Evolutionary conservation across 2,113 vertebrate species (phyloP).

Genomic region (Osmerus eperlanus): DNA sequence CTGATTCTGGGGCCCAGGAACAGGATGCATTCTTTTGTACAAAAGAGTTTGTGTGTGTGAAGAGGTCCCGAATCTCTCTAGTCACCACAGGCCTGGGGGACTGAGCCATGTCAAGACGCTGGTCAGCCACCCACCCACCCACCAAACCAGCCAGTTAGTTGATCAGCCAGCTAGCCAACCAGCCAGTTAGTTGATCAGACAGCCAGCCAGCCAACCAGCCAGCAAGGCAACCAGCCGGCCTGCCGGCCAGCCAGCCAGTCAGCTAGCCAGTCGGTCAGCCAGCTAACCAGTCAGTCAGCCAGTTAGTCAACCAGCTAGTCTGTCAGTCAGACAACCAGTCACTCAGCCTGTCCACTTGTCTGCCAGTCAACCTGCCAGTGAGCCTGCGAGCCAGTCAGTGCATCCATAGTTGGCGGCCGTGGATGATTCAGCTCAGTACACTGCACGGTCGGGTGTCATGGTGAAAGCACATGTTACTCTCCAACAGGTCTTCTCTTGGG

Average conservation of each 20-base stretch:
- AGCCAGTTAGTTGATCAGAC: too few species aligned
- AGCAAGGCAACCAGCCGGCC: too few species aligned
- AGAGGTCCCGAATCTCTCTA: background rate
- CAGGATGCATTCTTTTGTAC: conserved; percentile 59
- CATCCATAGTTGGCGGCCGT: background rate
- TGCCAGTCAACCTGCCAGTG: too few species aligned
- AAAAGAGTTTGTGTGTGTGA: conserved; percentile 21
- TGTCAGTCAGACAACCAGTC: too few species aligned
- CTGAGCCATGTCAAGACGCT: background rate
- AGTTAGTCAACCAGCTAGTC: too few species aligned
- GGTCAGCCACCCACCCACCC: background rate
- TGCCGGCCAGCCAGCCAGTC: too few species aligned
- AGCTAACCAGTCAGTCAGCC: too few species aligned
- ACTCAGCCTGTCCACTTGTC: too few species aligned
- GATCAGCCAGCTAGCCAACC: background rate
- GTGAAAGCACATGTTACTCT: conserved; percentile 35
- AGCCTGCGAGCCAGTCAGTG: too few species aligned
- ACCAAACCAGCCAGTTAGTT: background rate
- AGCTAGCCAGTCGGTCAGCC: too few species aligned
- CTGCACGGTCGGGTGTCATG: conserved; percentile 4
- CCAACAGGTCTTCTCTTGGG: conserved; percentile 30
- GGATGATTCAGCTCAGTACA: background rate
- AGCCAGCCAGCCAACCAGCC: too few species aligned
- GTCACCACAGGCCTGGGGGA: background rate
- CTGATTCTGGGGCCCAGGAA: conserved; percentile 54